These are phyloP conservation scores for Mya arenaria DNA, from an alignment of 1,140 invertebrate species.

Conservation along the genomic window DNA sequence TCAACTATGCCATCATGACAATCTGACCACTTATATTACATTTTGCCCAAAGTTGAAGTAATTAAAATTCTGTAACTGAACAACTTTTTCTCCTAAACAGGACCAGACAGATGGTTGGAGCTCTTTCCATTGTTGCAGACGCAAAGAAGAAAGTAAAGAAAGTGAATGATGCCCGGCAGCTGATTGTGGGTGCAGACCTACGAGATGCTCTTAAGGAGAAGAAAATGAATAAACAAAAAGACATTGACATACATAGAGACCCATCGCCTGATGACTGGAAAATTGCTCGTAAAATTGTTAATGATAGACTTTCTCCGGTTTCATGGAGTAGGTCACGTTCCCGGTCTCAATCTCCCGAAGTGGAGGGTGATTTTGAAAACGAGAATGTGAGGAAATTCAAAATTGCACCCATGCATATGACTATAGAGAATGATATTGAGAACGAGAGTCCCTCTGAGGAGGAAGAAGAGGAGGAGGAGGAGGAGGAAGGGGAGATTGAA, in stretches of 20 bases:
- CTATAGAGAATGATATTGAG: constrained; percentile 41
- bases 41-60: too few relatives aligned
- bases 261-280: neutral
- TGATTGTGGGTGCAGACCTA: constrained; percentile 41
- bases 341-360: constrained; percentile 15
- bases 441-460: constrained; percentile 12
- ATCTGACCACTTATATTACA: too few relatives aligned
- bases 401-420: constrained; percentile 48
- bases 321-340: constrained; percentile 26
- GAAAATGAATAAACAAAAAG: constrained; percentile 49
- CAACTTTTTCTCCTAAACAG: neutral
- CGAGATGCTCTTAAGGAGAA: constrained; percentile 32
- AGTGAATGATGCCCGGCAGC: constrained; percentile 44
- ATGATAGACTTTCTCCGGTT: constrained; percentile 5
- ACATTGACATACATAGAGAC: too few relatives aligned
- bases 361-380: neutral
- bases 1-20: too few relatives aligned
- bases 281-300: neutral
- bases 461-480: constrained; percentile 16
- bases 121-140: constrained; percentile 43
- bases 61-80: too few relatives aligned
- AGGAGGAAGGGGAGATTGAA: constrained; percentile 33
- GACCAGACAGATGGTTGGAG: constrained; percentile 35
- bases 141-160: constrained; percentile 40
- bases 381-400: constrained; percentile 11